Evolutionary conservation across 1,140 invertebrate species (phyloP), one percentile per base, ranked within the genome.

Genomic region (Meloidogyne hapla): DNA sequence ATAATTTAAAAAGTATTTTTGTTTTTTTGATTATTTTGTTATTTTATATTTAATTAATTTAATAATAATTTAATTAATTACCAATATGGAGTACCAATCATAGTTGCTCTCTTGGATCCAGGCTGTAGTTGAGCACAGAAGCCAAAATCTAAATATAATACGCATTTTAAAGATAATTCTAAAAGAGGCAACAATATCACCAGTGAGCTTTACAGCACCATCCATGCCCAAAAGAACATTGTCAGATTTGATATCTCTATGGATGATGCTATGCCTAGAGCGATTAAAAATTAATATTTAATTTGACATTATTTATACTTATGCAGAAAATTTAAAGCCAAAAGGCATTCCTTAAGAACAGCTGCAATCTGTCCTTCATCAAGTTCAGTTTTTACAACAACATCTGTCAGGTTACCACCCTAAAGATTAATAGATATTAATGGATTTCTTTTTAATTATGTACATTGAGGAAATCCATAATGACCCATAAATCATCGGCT

Each of bases 81-180:
- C 66, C 70, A 73, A 81, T 91, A 92, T 1, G 94, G 93, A 1
- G 93, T 94, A 10, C 94, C 94, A 33, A 94, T 1, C 18, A 33
- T 66, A 18, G 65, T 42, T 1, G 21, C 65, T 61, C 83, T 72
- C 69, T 85, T 85, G 8, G 74, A 69, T n/a, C 85, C 86, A 4
- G 83, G 83, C 25, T 87, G 83, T 42, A 87, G 79, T 64, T 86
- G 85, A n/a, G 84, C 84, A 76, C 84, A 86, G 76, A 87, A 86
- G 25, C 85, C 83, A 67, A 85, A 83, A 48, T 80, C 79, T 40
- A 48, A 56, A 25, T n/a, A n/a, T n/a, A n/a, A n/a, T n/a, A n/a
- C n/a, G n/a, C n/a, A n/a, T n/a, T 4, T 15, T n/a, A 56, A 56
- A 4, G n/a, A n/a, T 21, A 56, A 56, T 4, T 15, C 15, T n/a